A percentile compares a stretch with the other conserved stretches of the same genome.
Evolutionary conservation across 2,888 invertebrate species (phyloP).

Genomic region (Mythimna pallens): DNA sequence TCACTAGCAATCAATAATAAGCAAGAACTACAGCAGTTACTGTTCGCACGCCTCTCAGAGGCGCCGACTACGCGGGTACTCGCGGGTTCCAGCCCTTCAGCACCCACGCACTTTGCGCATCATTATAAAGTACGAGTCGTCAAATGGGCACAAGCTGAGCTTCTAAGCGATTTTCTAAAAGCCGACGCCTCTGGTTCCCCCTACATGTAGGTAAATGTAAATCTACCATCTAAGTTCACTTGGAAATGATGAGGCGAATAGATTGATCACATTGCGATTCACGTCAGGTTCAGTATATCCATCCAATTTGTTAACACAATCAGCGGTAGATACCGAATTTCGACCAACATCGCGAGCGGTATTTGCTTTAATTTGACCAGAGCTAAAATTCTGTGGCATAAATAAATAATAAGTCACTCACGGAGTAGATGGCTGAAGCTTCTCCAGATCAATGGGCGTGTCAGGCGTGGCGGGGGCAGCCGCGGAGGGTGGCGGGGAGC

Average conservation of each 20-base stretch:
- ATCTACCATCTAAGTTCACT: background rate
- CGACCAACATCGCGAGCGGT: background rate
- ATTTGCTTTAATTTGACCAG: background rate
- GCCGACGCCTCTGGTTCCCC: background rate
- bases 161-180: too few relatives aligned
- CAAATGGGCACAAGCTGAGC: too few relatives aligned
- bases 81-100: too few relatives aligned
- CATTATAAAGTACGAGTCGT: too few relatives aligned
- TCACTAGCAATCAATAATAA: conserved; percentile 43
- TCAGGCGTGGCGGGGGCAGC: conserved; percentile 80
- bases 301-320: background rate
- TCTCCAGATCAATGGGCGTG: conserved; percentile 75
- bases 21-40: conserved; percentile 16
- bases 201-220: background rate
- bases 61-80: too few relatives aligned
- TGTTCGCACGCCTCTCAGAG: background rate
- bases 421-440: conserved; percentile 79
- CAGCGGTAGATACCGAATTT: background rate
- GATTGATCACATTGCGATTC: background rate
- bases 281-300: background rate
- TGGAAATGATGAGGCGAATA: background rate
- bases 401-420: conserved; percentile 63
- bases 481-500: conserved; percentile 84
- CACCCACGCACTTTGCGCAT: too few relatives aligned
- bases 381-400: conserved; percentile 1